Conservation (phyloP, 2,888 invertebrate genomes). For the Neocrepidodera transversa region DNA sequence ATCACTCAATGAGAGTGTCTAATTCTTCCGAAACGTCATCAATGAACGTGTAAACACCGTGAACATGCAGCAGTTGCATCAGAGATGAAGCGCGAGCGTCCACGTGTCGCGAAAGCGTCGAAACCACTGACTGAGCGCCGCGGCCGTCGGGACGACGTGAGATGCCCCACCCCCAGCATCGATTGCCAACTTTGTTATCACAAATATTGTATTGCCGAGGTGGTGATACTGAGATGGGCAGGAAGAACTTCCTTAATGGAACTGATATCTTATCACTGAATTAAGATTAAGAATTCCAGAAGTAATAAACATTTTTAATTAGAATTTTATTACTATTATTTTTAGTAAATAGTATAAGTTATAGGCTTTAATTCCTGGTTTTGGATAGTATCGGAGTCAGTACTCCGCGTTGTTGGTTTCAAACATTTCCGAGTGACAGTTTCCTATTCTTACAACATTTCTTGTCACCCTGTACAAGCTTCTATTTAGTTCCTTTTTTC, state of each 20-base stretch:
- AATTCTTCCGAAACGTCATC: constrained; percentile 14
- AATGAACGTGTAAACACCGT: constrained; percentile 36
- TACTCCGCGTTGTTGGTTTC: too few species aligned
- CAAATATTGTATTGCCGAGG: constrained; percentile 55
- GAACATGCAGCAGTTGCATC: constrained; percentile 36
- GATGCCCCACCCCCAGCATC: constrained; percentile 45
- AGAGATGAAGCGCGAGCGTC: constrained; percentile 41
- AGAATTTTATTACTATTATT: too few species aligned
- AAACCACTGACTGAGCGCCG: constrained; percentile 56
- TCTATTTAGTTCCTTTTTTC: too few species aligned
- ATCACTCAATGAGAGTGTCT: constrained; percentile 9
- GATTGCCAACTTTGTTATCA: constrained; percentile 51
- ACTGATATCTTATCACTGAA: background rate
- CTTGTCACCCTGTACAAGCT: too few species aligned
- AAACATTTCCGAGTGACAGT: too few species aligned
- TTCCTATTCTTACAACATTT: too few species aligned
- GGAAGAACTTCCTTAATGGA: background rate
- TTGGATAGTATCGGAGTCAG: too few species aligned
- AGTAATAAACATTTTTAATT: too few species aligned
- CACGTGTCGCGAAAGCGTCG: constrained; percentile 55
- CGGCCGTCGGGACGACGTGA: constrained; percentile 36
- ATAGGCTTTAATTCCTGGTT: too few species aligned
- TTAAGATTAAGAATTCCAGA: too few species aligned
- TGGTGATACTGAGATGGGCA: constrained; percentile 21
- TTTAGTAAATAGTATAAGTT: too few species aligned